Base-by-base conservation (phyloP, 2,888 invertebrate genomes). In the Cephus sareptanus region DNA sequence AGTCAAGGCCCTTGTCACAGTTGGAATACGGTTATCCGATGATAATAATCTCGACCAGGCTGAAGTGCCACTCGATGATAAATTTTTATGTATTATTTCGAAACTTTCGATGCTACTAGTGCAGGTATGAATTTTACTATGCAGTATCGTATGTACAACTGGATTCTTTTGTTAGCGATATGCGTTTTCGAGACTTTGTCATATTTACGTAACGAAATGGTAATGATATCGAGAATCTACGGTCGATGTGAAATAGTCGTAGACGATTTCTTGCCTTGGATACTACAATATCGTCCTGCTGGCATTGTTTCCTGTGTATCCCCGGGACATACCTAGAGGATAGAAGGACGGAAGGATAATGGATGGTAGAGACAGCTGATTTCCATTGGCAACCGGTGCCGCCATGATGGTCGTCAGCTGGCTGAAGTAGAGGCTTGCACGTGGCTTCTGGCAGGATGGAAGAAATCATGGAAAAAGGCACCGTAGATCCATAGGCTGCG, bases 351-450 rank as follows among this genome's bases (percentile, higher is more conserved):
- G 9, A 74, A 74, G 74, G 74, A 35, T 34, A 74, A 74, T 34
- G 34, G 75, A 68, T 40, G 75, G 34, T 71, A 80, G 34, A 81
- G 85, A 85, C 86, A 86, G 87, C 85, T 85, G 87, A 87, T 86
- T 85, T 85, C 79, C 79, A 77, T 70, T 69, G 74, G 76, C 74
- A 79, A 80, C 80, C 83, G 81, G 81, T 79, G 82, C 77, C 77
- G 75, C 79, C 75, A 31, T 34, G 71, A 71, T 1, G 33, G 73
- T 81, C 75, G 82, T 87, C 86, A 87, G 86, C 85, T 86, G 85
- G 83, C 82, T 79, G 82, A 83, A 82, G 80, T 80, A 81, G 79
- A 81, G 80, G 81, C 78, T 77, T 71, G 71, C 33, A 34, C 71
- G 71, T 34, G 71, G 71, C 56, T 56, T 56, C 56, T 56, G 23